Base-by-base conservation (phyloP, 2,797 vertebrate species). In the Tinamus major region DNA sequence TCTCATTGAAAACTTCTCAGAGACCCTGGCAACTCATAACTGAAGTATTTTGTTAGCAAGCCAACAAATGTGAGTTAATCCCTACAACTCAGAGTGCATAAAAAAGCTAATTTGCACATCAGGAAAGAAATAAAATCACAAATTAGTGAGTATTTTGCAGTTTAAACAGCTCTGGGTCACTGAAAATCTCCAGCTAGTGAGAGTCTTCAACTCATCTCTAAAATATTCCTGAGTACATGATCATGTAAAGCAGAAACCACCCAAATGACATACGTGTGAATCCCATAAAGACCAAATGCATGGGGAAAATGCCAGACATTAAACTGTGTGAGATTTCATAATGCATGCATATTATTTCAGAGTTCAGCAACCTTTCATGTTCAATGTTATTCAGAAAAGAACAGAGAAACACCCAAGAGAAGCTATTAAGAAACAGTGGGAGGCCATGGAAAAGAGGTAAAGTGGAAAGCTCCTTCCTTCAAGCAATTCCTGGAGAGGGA, bases 21-120 rank as follows among this genome's bases (percentile, higher is more conserved):
- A 89, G 89, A 89, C 49, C 62, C 20, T 31, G 46, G 41, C 26
- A 78, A 69, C 69, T 80, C 62, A 56, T 74, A 69, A 74, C 46
- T 59, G 6, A 27, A 89, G 13, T 81, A 67, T 86, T 88, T 92
- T 70, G 42, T 63, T 92, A 84, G 56, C 46, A 81, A 76, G 70
- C 39, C 82, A 88, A 91, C 58, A 86, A 61, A 14, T 35, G 51
- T 31, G 62, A 81, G 83, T 84, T 10, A 0, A 69, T 53, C 88
- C 35, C 10, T 53, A 2, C 44, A 53, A 72, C 76, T 91, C 85
- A 79, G 46, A 81, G 59, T 86, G 80, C 39, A 59, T 13, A 12
- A 39, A 44, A 79, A 87, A 62, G 44, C 33, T 72, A 65, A 83
- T 1, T 29, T 55, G 33, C 24, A 35, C 75, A 94, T 93, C 74